Conservation (phyloP, 2,113 vertebrate species). For the Laticauda laticaudata region DNA sequence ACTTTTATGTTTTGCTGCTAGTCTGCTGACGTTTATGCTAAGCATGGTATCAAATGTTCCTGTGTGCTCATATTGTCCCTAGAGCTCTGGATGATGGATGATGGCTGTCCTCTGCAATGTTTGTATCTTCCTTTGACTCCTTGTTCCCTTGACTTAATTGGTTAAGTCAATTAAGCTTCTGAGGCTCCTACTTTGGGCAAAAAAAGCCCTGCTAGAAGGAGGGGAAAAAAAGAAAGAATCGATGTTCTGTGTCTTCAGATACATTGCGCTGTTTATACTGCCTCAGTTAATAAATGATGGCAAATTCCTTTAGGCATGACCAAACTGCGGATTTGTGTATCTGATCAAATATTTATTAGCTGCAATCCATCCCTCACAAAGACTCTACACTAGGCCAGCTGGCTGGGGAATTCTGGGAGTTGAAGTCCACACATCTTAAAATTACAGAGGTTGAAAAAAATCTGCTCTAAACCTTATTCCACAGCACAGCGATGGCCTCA, state of each 20-base stretch:
- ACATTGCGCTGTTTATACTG: slow-evolving; percentile 43
- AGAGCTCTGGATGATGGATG: neutral
- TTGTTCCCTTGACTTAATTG: slow-evolving; percentile 11
- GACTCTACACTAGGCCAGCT: slow-evolving; percentile 33
- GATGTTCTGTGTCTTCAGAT: slow-evolving; percentile 37
- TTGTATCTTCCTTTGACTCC: neutral
- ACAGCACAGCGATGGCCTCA: slow-evolving; percentile 49
- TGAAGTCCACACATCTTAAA: neutral
- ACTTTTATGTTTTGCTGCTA: neutral
- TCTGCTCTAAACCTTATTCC: slow-evolving; percentile 48
- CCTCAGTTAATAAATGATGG: slow-evolving; percentile 66
- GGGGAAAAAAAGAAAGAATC: neutral
- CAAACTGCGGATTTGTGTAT: slow-evolving; percentile 76
- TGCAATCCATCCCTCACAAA: slow-evolving; percentile 60
- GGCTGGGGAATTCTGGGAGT: neutral
- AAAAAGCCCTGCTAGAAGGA: slow-evolving; percentile 1
- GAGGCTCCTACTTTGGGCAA: slow-evolving; percentile 4
- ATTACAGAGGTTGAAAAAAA: neutral
- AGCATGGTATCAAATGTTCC: neutral
- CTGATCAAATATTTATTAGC: slow-evolving; percentile 77
- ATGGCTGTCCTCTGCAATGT: neutral
- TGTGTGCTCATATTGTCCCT: neutral
- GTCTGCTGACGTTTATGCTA: neutral
- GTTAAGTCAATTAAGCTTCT: slow-evolving; percentile 20
- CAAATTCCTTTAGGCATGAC: slow-evolving; percentile 69